Conservation (phyloP, 1,140 invertebrate genomes). For the Tetranychus urticae region DNA sequence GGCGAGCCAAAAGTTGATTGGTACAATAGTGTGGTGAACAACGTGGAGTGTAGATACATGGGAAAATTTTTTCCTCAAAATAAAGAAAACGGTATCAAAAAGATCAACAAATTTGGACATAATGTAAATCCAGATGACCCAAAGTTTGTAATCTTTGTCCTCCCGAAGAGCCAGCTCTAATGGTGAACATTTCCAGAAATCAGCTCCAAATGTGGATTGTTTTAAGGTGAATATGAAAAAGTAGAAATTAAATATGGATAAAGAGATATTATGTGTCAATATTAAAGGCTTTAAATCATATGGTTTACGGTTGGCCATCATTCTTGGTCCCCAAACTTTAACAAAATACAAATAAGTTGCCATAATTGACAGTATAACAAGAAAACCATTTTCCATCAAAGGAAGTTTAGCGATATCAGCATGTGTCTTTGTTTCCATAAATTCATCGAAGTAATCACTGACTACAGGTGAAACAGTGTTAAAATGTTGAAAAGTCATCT, state of each 20-base stretch:
- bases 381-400: slow-evolving; percentile 30
- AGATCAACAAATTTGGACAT: slow-evolving; percentile 7
- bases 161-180: slow-evolving; percentile 3
- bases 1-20: slow-evolving; percentile 9
- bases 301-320: slow-evolving; percentile 23
- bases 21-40: slow-evolving; percentile 46
- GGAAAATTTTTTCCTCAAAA: slow-evolving; percentile 58
- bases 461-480: too few relatives aligned
- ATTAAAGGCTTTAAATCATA: slow-evolving; percentile 37
- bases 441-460: background rate
- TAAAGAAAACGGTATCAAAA: slow-evolving; percentile 39
- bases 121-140: slow-evolving; percentile 10
- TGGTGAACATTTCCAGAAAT: slow-evolving; percentile 8
- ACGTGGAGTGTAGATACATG: slow-evolving; percentile 69
- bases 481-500: too few relatives aligned
- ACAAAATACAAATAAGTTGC: slow-evolving; percentile 12
- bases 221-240: background rate
- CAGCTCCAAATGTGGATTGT: background rate
- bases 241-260: slow-evolving; percentile 12
- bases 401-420: slow-evolving; percentile 59
- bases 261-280: slow-evolving; percentile 43
- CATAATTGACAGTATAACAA: slow-evolving; percentile 36
- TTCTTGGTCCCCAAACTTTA: slow-evolving; percentile 17
- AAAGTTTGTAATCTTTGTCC: slow-evolving; percentile 26
- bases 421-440: slow-evolving; percentile 26